phyloP scores from a whole-genome alignment of 2,888 invertebrate genomes.

The Patella depressa region DNA sequence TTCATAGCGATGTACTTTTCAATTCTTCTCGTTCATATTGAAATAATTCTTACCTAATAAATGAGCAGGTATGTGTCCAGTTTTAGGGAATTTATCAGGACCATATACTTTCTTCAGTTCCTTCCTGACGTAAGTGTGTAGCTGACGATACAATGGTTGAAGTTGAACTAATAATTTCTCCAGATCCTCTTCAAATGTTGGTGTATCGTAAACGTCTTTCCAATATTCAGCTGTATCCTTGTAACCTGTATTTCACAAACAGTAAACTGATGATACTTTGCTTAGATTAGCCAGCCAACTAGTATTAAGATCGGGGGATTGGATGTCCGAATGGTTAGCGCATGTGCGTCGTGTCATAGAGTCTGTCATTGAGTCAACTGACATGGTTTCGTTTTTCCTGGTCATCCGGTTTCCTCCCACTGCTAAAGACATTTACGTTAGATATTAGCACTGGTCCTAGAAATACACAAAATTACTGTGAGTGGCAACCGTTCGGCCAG shows the following conservation, averaged over 20 bases:
- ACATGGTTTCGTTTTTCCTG: too few species aligned
- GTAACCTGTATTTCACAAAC: slow-evolving; percentile 76
- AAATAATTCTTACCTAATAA: slow-evolving; percentile 76
- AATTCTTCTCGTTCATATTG: too few species aligned
- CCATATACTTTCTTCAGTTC: slow-evolving; percentile 80
- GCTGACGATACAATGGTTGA: slow-evolving; percentile 83
- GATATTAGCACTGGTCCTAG: too few species aligned
- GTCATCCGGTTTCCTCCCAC: too few species aligned
- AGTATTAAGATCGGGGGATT: too few species aligned
- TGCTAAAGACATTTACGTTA: too few species aligned
- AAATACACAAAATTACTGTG: too few species aligned
- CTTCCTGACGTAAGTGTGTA: slow-evolving; percentile 85
- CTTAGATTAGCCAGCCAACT: neutral
- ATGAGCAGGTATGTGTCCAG: slow-evolving; percentile 88
- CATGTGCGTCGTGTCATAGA: too few species aligned
- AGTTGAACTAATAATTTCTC: slow-evolving; percentile 74
- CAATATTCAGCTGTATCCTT: slow-evolving; percentile 90
- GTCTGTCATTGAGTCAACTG: too few species aligned
- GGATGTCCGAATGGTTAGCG: too few species aligned
- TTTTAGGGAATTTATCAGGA: slow-evolving; percentile 76
- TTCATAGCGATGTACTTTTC: too few species aligned
- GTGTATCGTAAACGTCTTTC: slow-evolving; percentile 70
- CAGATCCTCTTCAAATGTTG: slow-evolving; percentile 76
- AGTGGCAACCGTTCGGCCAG: too few species aligned
- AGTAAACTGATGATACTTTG: neutral